Conservation (phyloP, 2,113 vertebrate genomes). For the Urocolius indicus region DNA sequence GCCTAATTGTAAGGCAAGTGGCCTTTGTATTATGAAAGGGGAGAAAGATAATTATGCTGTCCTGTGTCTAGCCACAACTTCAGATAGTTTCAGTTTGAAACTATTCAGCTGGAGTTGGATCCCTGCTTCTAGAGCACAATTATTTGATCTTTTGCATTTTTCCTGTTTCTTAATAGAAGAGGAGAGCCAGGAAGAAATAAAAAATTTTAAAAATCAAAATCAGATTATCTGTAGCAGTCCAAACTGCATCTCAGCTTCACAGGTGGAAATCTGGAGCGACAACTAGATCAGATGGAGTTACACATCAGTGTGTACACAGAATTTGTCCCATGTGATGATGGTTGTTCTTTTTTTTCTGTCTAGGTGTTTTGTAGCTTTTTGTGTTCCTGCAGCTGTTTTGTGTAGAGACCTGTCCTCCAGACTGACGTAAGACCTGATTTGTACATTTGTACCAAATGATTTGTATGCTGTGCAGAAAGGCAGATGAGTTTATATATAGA, state of each 20-base stretch:
- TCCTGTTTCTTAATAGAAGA: neutral
- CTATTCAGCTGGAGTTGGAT: neutral
- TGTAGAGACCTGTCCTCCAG: neutral
- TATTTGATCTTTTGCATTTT: neutral
- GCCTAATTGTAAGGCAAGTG: neutral
- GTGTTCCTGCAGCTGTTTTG: neutral
- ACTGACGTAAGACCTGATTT: neutral
- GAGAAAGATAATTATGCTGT: neutral
- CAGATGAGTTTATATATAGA: neutral
- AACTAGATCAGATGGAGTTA: neutral
- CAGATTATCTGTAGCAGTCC: neutral
- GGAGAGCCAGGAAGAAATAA: neutral
- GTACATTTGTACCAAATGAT: neutral
- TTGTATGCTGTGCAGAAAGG: neutral
- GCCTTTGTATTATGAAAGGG: neutral
- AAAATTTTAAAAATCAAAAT: neutral
- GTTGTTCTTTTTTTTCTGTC: neutral
- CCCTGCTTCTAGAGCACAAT: neutral
- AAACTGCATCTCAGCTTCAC: neutral
- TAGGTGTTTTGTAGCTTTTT: neutral
- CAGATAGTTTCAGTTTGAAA: neutral
- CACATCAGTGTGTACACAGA: neutral
- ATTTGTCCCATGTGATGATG: neutral
- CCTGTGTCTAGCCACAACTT: neutral
- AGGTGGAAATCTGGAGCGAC: neutral